Base-by-base conservation (phyloP, 1,140 invertebrate species). In the Idris sp. region DNA sequence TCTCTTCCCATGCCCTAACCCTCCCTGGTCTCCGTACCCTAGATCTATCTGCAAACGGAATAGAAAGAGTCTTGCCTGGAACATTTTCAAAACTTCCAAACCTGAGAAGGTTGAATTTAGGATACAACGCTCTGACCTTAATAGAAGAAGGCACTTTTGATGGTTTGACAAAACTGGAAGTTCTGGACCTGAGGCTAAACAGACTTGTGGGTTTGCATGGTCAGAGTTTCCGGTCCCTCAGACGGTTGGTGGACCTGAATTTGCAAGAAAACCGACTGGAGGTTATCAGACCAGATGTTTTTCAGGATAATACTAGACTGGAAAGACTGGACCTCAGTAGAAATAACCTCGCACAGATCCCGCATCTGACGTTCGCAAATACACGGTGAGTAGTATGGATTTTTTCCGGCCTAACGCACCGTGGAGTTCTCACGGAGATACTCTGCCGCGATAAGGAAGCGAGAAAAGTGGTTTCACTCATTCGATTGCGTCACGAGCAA, bases 101-200 rank as follows among this genome's bases (percentile, higher is more conserved):
- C 74, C 84, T 98, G 56, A 89, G 90, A 41, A 90, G 91, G 72
- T 83, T 97, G 2, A 92, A 92, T 80, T 84, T 97, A 26, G 92
- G 91, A n/a, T 90, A 92, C 53, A 98, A 96, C 81, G 89, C 91
- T 0, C 76, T 96, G n/a, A 89, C 91, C 44, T 84, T 90, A 28
- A 74, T 96, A 25, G 93, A 95, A 58, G 89, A 91, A 14, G 90
- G 89, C 0, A 89, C 91, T 0, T 93, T 96, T 38, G 89, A 89
- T 28, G 93, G 93, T 14, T 86, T 95, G 31, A 82, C 85, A n/a
- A 89, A 91, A 16, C 79, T 97, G 28, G 93, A 96, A 86, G 85
- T 90, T 54, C 79, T 97, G n/a, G 92, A 95, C 77, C 78, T 96
- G 1, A 90, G 90, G 46, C 90, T 92, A n/a, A 97, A 97, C 84